Conservation (phyloP, 2,113 vertebrate species). For the Taxidea taxus region DNA sequence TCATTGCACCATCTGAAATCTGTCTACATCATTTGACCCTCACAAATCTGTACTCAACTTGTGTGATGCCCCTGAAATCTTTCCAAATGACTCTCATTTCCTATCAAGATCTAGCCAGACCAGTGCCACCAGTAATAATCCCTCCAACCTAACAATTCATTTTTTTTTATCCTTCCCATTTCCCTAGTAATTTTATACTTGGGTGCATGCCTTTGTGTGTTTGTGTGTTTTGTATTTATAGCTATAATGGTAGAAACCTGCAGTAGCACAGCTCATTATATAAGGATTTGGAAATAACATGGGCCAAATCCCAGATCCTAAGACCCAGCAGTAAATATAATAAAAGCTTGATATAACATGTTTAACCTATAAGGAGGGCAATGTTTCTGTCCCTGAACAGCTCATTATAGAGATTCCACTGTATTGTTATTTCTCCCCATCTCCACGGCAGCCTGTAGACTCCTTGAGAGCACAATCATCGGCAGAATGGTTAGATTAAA, state of each 20-base stretch:
- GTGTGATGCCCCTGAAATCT: not conserved
- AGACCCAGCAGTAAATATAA: slow-evolving; percentile 47
- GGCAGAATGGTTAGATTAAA: not conserved
- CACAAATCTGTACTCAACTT: slow-evolving; percentile 4
- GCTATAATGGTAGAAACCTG: slow-evolving; percentile 6
- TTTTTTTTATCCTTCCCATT: not conserved
- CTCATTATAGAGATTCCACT: not conserved
- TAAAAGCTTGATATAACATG: slow-evolving; percentile 21
- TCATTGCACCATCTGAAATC: not conserved
- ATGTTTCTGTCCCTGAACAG: slow-evolving; percentile 25
- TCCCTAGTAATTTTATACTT: slow-evolving; percentile 22
- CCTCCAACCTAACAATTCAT: not conserved
- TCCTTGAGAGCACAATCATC: not conserved
- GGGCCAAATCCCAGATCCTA: slow-evolving; percentile 38
- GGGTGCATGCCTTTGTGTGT: not conserved
- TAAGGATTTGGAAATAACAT: slow-evolving; percentile 50
- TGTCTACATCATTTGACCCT: not conserved
- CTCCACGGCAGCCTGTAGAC: not conserved
- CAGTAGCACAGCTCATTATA: slow-evolving; percentile 11
- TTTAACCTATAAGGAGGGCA: slow-evolving; percentile 48
- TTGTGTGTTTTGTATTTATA: slow-evolving; percentile 26
- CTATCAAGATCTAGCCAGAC: not conserved
- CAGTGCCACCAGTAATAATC: not conserved
- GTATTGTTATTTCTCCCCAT: not conserved
- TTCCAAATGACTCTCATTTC: slow-evolving; percentile 4